Base-by-base conservation (phyloP, 2,797 vertebrate genomes). In the Acanthurus lineatus region DNA sequence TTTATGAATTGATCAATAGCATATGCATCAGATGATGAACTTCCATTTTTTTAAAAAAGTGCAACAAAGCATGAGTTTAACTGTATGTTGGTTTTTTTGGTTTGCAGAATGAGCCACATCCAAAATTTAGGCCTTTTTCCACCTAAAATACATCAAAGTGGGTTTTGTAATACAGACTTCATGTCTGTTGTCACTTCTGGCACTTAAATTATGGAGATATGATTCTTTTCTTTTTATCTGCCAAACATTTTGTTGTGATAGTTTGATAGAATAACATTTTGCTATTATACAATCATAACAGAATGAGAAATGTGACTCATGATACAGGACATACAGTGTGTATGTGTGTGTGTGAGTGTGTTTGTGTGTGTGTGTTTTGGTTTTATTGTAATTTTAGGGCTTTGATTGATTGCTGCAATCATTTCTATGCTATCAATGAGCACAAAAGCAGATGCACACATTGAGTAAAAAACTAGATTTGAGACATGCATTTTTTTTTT, bases 361-460 rank as follows among this genome's bases (percentile, higher is more conserved):
- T 59, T 49, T 12, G 69, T 47, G 3, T 56, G 73, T 63, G 59
- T 64, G 68, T 75, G 11, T 78, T 88, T 73, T 73, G 69, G 64
- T 89, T 91, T 87, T 86, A 78, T 90, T 86, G 76, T 87, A 83
- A 76, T 90, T 83, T 75, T 90, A 88, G 88, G 89, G 85, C 87
- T 91, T 72, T 86, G 85, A 87, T 89, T 86, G 90, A 92, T 92
- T 77, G 84, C 89, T 89, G 87, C 91, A 89, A 92, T 93, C 91
- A 90, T 94, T 87, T 93, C 88, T 83, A 79, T 86, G 79, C 90
- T 86, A 88, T 87, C 76, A 87, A 86, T 86, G 83, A 95, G 93
- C 94, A 95, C 91, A 94, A 94, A 88, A 85, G 73, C 81, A 88
- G 86, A 92, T 86, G 90, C 87, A 93, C 91, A 91, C 83, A 53